phyloP scores from a whole-genome alignment of 2,888 invertebrate genomes.

The Xestia xanthographa region DNA sequence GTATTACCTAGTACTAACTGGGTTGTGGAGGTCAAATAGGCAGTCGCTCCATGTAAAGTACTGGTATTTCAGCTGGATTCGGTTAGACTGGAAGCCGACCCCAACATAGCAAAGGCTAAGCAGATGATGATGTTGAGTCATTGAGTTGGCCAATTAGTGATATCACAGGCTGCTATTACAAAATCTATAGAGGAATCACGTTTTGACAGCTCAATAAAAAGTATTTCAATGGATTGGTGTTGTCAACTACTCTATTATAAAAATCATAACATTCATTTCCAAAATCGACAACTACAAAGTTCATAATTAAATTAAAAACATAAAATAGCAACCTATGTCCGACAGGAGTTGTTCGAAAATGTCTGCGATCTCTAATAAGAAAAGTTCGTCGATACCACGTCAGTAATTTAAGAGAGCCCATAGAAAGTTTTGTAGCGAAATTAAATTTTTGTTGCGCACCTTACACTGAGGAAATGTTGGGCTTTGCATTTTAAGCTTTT shows the following conservation, averaged over 20 bases:
- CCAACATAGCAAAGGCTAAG: too few species aligned
- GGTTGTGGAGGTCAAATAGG: too few species aligned
- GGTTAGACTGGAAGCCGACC: too few species aligned
- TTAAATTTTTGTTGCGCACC: slow-evolving; percentile 80
- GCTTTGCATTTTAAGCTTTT: slow-evolving; percentile 55
- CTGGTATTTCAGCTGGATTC: too few species aligned
- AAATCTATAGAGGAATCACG: background rate
- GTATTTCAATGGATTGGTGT: background rate
- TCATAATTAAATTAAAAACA: slow-evolving; percentile 36
- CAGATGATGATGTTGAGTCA: background rate
- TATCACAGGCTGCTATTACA: background rate
- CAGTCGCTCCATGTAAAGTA: too few species aligned
- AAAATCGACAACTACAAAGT: slow-evolving; percentile 12
- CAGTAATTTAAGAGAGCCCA: slow-evolving; percentile 82
- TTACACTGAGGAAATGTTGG: slow-evolving; percentile 60
- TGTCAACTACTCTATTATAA: background rate
- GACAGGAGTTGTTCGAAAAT: slow-evolving; percentile 51
- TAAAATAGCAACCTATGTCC: slow-evolving; percentile 28
- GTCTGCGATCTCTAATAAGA: slow-evolving; percentile 77
- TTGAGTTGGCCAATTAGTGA: background rate
- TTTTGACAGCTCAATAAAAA: background rate
- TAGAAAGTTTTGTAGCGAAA: slow-evolving; percentile 82
- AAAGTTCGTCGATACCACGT: slow-evolving; percentile 80
- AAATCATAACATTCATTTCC: background rate
- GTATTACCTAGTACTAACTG: too few species aligned